Evolutionary conservation across 2,113 vertebrate species (phyloP), one percentile per base, ranked within the genome.

Genomic region (Chinchilla lanigera): DNA sequence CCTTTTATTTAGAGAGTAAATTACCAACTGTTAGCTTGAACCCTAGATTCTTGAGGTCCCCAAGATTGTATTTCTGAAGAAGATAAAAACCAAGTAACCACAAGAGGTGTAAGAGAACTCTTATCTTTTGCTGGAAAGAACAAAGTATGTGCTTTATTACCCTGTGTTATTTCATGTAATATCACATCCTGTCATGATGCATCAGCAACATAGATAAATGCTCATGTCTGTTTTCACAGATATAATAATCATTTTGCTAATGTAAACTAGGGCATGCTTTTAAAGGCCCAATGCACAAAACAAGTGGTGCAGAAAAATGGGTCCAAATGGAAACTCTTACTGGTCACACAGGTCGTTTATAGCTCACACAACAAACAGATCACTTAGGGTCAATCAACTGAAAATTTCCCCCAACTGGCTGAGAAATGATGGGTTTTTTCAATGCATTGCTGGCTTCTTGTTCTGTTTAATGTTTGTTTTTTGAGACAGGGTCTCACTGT

Each of bases 181-280:
- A 78, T 63, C 89, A 93, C 69, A 95, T 95, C 90, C 75, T 69
- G 69, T 88, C 50, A 52, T 81, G 85, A 67, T 75, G 50, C n/a
- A 87, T 90, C 86, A 93, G 52, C 87, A 95, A 82, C 13, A 20
- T 3, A 96, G 94, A 95, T 93, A 84, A 98, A 95, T 91, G 65
- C 33, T 92, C 56, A 63, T 56, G 80, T 96, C 84, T 85, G 75
- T 28, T 84, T 61, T 80, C 86, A 67, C 9, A 92, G 84, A 86
- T 90, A 89, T 60, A 90, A 35, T 67, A 52, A 87, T 85, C 61
- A 75, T 84, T 95, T 67, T 69, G 88, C 93, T 85, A 87, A 95
- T 52, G 35, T 87, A 65, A 96, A 87, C 38, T 90, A 91, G 33
- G 58, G 91, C 87, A 58, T 60, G 58, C 52, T 91, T 90, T 95